phyloP scores from a whole-genome alignment of 1,140 invertebrate genomes.

The Monochamus saltuarius region DNA sequence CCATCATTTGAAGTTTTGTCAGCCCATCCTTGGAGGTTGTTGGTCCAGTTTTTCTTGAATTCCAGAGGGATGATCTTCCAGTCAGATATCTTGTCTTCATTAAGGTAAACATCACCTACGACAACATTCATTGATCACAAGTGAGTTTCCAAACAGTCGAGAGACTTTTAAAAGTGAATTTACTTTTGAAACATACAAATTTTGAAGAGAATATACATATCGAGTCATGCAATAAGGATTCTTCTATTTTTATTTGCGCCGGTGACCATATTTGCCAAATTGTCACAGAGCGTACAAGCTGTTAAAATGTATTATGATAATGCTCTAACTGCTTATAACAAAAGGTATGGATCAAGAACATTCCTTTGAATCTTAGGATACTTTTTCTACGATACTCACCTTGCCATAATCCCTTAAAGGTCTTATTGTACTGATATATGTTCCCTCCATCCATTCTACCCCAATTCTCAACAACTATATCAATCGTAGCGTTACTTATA shows the following conservation, averaged over 20 bases:
- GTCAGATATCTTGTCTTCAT: slow-evolving; percentile 47
- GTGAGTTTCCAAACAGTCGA: neutral
- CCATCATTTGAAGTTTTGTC: slow-evolving; percentile 30
- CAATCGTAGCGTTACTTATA: slow-evolving; percentile 3
- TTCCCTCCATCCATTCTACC: slow-evolving; percentile 5
- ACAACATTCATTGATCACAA: neutral
- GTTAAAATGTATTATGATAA: too few species aligned
- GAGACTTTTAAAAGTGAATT: too few species aligned
- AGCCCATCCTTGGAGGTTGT: slow-evolving; percentile 28
- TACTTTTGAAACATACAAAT: too few species aligned
- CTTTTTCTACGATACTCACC: slow-evolving; percentile 25
- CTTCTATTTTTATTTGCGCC: too few species aligned
- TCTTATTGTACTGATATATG: slow-evolving; percentile 30
- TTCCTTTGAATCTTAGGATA: too few species aligned
- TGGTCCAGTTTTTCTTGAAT: slow-evolving; percentile 53
- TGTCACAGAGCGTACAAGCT: too few species aligned
- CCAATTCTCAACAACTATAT: slow-evolving; percentile 11
- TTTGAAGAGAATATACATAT: too few species aligned
- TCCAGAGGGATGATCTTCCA: slow-evolving; percentile 58
- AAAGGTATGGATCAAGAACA: too few species aligned
- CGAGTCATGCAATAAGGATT: too few species aligned
- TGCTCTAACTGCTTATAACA: too few species aligned
- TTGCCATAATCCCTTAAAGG: slow-evolving; percentile 57
- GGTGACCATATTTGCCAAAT: too few species aligned
- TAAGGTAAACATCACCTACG: slow-evolving; percentile 49